Evolutionary conservation across 2,888 invertebrate genomes (phyloP), one percentile per base, ranked within the genome.

Genomic region (Caenorhabditis afra): DNA sequence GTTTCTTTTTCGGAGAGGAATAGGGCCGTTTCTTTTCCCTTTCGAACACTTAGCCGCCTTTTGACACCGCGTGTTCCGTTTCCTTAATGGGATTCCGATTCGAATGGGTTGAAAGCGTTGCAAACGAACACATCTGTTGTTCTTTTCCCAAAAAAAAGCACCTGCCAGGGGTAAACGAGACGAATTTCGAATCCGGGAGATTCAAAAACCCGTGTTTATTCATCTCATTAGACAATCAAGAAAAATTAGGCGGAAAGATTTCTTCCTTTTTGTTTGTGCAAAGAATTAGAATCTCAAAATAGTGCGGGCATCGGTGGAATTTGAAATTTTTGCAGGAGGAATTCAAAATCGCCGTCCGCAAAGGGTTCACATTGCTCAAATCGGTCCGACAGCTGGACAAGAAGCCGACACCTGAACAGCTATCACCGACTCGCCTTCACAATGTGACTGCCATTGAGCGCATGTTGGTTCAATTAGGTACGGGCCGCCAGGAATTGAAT

Each of bases 361-460:
- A 96, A 91, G 97, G 97, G 61, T 95, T 96, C 91, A 93, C 94
- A 79, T 92, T 97, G 86, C 92, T 97, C 86, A 93, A 93, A 49
- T 91, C 92, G 75, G 92, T 93, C 61, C 91, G 91, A 39, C 88
- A 90, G 68, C 87, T 90, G 57, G 88, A 89, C 20, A 75, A 83
- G 52, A 90, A 90, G 64, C 89, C 88, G 44, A 84, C 81, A 61
- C 78, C 86, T 45, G 81, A 76, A 65, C 90, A 87, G 79, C 83
- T 85, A 82, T 90, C 81, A 37, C 91, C 91, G 29, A 91, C 91
- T 71, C 88, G 91, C 74, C 89, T 92, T 37, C 91, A 91, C 75
- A 96, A 96, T 92, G 95, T 96, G 81, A 94, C 96, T 85, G 94
- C 96, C 78, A 94, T 97, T 83, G 96, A 97, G 92, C 94, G 95